phyloP scores from a whole-genome alignment of 2,888 invertebrate genomes.

The Aspidiotus destructor region DNA sequence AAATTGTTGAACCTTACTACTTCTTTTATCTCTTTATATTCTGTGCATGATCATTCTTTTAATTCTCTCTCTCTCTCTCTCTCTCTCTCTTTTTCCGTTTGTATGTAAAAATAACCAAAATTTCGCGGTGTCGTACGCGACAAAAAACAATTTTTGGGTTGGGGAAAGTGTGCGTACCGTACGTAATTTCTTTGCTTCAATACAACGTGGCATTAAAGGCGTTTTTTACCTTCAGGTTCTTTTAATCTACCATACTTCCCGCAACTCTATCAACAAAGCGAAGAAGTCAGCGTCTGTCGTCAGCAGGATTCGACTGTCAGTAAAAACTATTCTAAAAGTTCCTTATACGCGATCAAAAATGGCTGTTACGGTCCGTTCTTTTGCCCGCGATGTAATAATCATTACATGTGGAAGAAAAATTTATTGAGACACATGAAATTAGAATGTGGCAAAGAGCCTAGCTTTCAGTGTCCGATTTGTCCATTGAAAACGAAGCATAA shows the following conservation, averaged over 20 bases:
- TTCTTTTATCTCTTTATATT: too few relatives aligned
- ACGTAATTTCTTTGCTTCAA: too few relatives aligned
- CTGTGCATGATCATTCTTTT: too few relatives aligned
- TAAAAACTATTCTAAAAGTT: constrained; percentile 25
- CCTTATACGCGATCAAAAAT: constrained; percentile 25
- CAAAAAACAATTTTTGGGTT: too few relatives aligned
- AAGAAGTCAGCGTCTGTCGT: constrained; percentile 23
- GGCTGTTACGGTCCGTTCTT: constrained; percentile 24
- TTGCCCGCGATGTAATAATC: constrained; percentile 26
- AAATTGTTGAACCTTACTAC: too few relatives aligned
- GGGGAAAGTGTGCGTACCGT: too few relatives aligned
- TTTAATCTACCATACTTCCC: neutral
- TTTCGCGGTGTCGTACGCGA: too few relatives aligned
- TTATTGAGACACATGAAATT: constrained; percentile 26
- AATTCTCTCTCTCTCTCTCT: too few relatives aligned
- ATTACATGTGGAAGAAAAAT: constrained; percentile 31
- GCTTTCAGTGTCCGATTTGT: constrained; percentile 19
- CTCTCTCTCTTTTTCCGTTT: too few relatives aligned
- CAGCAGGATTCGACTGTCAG: constrained; percentile 4
- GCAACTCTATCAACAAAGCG: neutral
- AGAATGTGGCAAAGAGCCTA: constrained; percentile 29
- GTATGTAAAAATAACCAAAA: too few relatives aligned
- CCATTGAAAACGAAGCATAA: constrained; percentile 25
- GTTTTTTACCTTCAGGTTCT: constrained; percentile 12
- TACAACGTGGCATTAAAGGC: neutral